Base-by-base conservation (phyloP, 2,113 vertebrate genomes). In the Pterocles orientalis region DNA sequence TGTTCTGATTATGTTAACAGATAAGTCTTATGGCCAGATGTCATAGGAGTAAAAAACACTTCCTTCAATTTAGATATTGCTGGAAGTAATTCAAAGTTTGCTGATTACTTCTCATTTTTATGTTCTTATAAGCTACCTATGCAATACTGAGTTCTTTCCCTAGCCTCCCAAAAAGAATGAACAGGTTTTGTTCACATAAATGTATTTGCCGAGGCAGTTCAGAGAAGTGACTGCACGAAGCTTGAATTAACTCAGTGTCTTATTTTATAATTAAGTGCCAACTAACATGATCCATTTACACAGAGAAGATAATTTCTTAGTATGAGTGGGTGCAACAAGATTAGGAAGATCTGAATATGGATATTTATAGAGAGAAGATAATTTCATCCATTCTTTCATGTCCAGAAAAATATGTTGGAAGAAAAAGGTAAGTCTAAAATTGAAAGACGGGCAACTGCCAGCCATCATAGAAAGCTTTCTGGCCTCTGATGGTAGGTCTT, bases 181-280 rank as follows among this genome's bases (percentile, higher is more conserved):
- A 75, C 83, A 75, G 26, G 24, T 71, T 92, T 84, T 68, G 39
- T 41, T 86, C 77, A 39, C 15, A 20, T 20, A 5, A 82, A 76
- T 18, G 11, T 43, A 33, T 57, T 45, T 45, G 45, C 60, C 69
- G 65, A 88, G 72, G 72, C n/a, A 64, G 41, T 62, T 8, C 3
- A 80, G 28, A 57, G 64, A 79, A 86, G 13, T 18, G 31, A 82
- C 33, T 4, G 4, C 13, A 45, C 36, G 79, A 72, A 84, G 36
- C 45, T 45, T 26, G 26, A 94, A 82, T 82, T 70, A 92, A 77
- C n/a, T 75, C n/a, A 14, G 18, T 26, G n/a, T 33, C 80, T 76
- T 81, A 54, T 77, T 95, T 88, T 84, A 57, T 86, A 96, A 87
- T 48, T 83, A 88, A 64, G 18, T 58, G 36, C 39, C 82, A 90